phyloP scores from a whole-genome alignment of 2,888 invertebrate genomes.

The Micropterix aruncella region DNA sequence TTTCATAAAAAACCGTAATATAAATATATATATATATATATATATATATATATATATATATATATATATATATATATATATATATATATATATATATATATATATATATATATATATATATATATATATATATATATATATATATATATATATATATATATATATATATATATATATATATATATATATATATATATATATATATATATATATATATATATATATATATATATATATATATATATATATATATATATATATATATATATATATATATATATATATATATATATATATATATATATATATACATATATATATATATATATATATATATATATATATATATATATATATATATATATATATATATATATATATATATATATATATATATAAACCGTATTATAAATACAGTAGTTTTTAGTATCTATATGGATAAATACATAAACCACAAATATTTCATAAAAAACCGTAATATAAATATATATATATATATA shows the following conservation, averaged over 20 bases:
- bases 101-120: background rate
- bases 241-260: background rate
- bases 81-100: background rate
- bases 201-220: background rate
- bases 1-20: too few species aligned
- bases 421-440: too few species aligned
- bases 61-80: too few species aligned
- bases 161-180: background rate
- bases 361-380: background rate
- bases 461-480: too few species aligned
- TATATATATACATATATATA: background rate
- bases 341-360: background rate
- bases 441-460: too few species aligned
- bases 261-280: background rate
- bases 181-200: background rate
- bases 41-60: too few species aligned
- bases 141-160: background rate
- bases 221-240: background rate
- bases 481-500: slow-evolving; percentile 3
- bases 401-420: too few species aligned
- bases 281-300: background rate
- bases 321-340: background rate
- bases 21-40: too few species aligned
- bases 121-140: background rate
- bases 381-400: background rate